These are phyloP conservation scores for Enteromius fasciolatus DNA, from an alignment of 2,797 vertebrate genomes.

Conservation along the genomic window DNA sequence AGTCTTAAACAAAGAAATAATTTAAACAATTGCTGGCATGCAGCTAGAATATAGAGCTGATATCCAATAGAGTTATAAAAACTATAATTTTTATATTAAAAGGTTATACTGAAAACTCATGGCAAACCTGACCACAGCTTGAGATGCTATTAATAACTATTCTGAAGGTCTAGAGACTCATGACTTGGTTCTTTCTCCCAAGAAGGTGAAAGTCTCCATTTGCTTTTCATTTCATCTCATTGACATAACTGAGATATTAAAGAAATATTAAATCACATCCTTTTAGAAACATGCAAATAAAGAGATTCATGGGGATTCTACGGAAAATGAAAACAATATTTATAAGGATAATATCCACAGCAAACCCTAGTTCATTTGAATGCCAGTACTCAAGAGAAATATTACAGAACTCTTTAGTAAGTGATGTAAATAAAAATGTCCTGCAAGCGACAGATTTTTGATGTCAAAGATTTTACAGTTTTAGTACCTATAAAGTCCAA, in stretches of 20 bases:
- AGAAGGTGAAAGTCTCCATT: not conserved
- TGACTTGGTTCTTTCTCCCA: not conserved
- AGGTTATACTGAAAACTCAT: not conserved
- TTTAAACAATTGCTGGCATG: not conserved
- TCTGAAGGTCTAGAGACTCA: not conserved
- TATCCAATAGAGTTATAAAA: not conserved
- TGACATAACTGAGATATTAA: not conserved
- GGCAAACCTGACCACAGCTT: not conserved
- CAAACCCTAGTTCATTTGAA: not conserved
- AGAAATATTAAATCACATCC: not conserved
- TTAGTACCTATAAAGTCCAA: not conserved
- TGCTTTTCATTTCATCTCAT: not conserved
- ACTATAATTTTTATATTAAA: not conserved
- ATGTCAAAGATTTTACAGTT: not conserved
- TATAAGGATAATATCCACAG: not conserved
- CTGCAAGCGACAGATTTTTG: not conserved
- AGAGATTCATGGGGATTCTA: not conserved
- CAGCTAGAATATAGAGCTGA: not conserved
- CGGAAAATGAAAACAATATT: not conserved
- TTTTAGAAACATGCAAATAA: not conserved
- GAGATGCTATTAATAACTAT: not conserved
- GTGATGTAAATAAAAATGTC: not conserved
- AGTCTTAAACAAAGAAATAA: not conserved
- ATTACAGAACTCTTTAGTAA: not conserved
- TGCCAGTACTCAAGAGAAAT: not conserved